phyloP scores from a whole-genome alignment of 2,888 invertebrate genomes.

The Sthenelais limicola region DNA sequence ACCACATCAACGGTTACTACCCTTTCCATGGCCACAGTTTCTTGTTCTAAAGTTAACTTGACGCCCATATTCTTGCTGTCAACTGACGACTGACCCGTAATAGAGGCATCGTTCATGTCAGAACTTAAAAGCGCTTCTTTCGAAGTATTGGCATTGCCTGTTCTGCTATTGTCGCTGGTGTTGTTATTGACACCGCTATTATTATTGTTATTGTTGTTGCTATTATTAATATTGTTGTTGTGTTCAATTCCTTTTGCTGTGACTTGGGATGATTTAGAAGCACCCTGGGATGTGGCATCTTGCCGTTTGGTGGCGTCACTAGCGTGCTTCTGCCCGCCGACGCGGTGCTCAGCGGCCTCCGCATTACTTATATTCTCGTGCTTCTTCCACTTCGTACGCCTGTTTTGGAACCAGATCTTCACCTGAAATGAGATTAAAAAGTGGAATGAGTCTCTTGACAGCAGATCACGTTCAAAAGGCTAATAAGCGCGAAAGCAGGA shows the following conservation, averaged over 20 bases:
- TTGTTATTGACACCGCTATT: not conserved
- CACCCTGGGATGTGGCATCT: not conserved
- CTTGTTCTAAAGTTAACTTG: slow-evolving; percentile 10
- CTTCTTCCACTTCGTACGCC: slow-evolving; percentile 89
- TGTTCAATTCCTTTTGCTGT: not conserved
- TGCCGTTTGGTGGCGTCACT: slow-evolving; percentile 21
- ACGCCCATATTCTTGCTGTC: not conserved
- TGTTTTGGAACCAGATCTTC: slow-evolving; percentile 92
- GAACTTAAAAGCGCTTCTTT: too few species aligned
- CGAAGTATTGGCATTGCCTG: not conserved
- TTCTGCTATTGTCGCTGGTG: not conserved
- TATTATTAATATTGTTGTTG: not conserved
- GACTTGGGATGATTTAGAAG: not conserved
- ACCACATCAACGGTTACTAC: slow-evolving; percentile 31
- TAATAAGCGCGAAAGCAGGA: too few species aligned
- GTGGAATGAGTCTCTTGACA: too few species aligned
- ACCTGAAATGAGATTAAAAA: slow-evolving; percentile 78
- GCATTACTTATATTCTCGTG: slow-evolving; percentile 92
- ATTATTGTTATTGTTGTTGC: too few species aligned
- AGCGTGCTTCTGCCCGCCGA: slow-evolving; percentile 64
- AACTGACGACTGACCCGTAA: not conserved
- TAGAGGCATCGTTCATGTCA: not conserved
- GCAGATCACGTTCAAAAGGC: too few species aligned
- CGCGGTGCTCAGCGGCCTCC: slow-evolving; percentile 88
- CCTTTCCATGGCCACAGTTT: slow-evolving; percentile 7